Base-by-base conservation (phyloP, 1,140 invertebrate genomes). In the Lepidurus apus region DNA sequence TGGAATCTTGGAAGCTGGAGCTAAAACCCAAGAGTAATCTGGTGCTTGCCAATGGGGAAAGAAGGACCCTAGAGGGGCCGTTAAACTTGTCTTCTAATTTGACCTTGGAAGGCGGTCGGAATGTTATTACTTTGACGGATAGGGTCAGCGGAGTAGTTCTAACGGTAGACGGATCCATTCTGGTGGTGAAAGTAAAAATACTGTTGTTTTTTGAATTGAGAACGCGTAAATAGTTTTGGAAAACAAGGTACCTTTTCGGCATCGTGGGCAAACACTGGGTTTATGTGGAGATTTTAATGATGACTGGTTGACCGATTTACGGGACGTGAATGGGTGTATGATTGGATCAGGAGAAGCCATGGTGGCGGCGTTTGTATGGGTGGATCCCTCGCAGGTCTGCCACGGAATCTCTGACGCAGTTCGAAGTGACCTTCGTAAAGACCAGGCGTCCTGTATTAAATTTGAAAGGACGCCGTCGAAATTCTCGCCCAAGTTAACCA, bases 211-310 rank as follows among this genome's bases (percentile, higher is more conserved):
- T 17, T 17, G 9, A 7, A 21, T 74, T 17, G 10, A 6, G 42
- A 74, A 74, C 1, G 6, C 5, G 1, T 34, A 42, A 43, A 17
- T 34, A 17, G 17, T 44, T 17, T 24, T 53, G 21, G 13, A 43
- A 34, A 42, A 17, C 0, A 44, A 79, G 78, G 78, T 74, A 21
- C 74, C 78, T 11, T 26, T 45, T 9, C 75, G 44, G 24, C 73
- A 75, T 21, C 78, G 73, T n/a, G 78, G 78, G 44, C 74, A 79
- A 45, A 74, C 75, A 34, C 74, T 74, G 9, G 78, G 78, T 44
- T 74, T 79, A n/a, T 79, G 78, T 43, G 78, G 78, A 21, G 73
- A 79, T 74, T 75, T 79, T 43, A 74, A 79, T 43, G 74, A 43
- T 8, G 78, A 79, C 47, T 47, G 26, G 43, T 73, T 74, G 65